Percentiles rank a stretch among this genome's conserved stretches.
These are phyloP conservation scores for Amniataba percoides DNA, from an alignment of 2,797 vertebrate species.

Conservation along the genomic window DNA sequence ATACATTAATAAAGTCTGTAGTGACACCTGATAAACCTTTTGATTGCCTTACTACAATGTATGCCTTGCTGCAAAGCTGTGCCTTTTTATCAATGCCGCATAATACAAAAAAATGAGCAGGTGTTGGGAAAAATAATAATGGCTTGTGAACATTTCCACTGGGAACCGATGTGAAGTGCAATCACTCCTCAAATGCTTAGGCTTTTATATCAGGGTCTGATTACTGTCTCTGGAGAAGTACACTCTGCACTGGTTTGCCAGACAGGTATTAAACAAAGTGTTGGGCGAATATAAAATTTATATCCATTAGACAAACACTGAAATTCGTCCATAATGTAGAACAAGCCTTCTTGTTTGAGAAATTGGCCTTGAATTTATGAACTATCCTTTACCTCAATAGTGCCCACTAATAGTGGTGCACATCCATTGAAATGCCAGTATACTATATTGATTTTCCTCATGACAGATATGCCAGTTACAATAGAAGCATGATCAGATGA, in stretches of 20 bases:
- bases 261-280: constrained; percentile 38
- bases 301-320: constrained; percentile 14
- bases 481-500: neutral
- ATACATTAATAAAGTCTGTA: neutral
- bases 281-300: constrained; percentile 25
- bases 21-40: neutral
- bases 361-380: neutral
- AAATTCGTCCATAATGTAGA: constrained; percentile 11
- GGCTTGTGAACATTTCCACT: constrained; percentile 33
- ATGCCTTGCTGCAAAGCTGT: neutral
- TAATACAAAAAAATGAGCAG: constrained; percentile 35
- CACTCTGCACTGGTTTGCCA: constrained; percentile 38
- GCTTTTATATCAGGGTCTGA: constrained; percentile 48
- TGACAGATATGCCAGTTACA: neutral
- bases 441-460: neutral
- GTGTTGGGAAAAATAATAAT: constrained; percentile 33
- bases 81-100: constrained; percentile 18
- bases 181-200: constrained; percentile 43
- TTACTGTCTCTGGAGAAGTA: constrained; percentile 37
- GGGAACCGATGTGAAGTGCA: constrained; percentile 37
- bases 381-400: neutral
- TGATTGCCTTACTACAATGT: constrained; percentile 3
- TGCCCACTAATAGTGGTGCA: neutral
- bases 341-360: constrained; percentile 2
- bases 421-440: neutral